Conservation (phyloP, 2,888 invertebrate genomes). For the Zootermopsis nevadensis region DNA sequence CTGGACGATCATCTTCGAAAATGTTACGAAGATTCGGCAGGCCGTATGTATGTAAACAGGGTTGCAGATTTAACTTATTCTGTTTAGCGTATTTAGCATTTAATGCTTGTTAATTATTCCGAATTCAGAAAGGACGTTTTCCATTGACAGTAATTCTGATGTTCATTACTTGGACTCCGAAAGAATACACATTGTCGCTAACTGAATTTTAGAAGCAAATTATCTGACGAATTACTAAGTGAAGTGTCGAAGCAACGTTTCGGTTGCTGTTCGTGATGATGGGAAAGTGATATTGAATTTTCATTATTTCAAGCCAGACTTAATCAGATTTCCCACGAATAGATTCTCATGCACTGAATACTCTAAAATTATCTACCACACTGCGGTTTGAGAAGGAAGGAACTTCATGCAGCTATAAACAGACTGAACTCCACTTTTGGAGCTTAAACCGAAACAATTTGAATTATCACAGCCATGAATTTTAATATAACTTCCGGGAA, state of each 20-base stretch:
- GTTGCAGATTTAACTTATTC: no score
- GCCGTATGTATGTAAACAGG: no score
- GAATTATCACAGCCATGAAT: no score
- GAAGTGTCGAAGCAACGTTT: background rate
- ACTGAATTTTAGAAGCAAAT: background rate
- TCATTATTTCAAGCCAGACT: constrained; percentile 21
- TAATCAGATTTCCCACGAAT: constrained; percentile 17
- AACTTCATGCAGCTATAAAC: background rate
- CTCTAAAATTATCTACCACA: constrained; percentile 19
- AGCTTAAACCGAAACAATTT: no score
- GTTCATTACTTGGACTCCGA: background rate
- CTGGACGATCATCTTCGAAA: no score
- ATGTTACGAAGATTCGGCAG: no score
- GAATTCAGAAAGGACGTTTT: no score
- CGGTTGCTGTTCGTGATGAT: background rate
- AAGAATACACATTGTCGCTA: background rate
- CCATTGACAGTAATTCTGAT: background rate
- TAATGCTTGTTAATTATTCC: no score
- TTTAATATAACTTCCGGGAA: no score
- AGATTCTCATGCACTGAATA: constrained; percentile 3
- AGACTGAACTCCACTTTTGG: no score
- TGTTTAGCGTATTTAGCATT: no score
- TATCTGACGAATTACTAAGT: background rate
- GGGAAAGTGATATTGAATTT: constrained; percentile 15
- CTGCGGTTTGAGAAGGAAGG: constrained; percentile 2